Evolutionary conservation across 2,888 invertebrate genomes (phyloP), one percentile per base, ranked within the genome.

Genomic region (Philopedon plagiatum): DNA sequence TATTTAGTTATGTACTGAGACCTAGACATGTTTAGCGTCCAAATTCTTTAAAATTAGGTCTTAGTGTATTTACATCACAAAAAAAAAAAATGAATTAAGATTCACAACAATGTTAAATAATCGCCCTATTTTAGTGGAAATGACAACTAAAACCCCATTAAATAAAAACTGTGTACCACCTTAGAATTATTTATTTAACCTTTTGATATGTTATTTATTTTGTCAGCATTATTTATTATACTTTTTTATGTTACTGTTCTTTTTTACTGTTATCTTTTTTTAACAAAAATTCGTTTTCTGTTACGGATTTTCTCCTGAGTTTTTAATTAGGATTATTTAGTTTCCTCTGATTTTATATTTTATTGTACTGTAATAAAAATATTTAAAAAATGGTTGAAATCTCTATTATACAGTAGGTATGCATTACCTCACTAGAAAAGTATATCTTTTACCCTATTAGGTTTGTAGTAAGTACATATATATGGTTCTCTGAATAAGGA

Each of bases 21-120:
- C 32, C 32, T 46, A 49, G 44, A 49, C 18, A 62, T 11, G 32
- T 34, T 21, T 62, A 62, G 62, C 46, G 46, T 49, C 44, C 32
- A 46, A 8, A 32, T 62, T 19, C 19, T 15, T 46, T 41, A 62
- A 46, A 44, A 9, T 46, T 62, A 62, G 44, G 23, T 29, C 11
- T 39, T 57, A 57, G 57, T 57, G 34, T 54, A 54, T 54, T 29
- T 29, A 54, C 51, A 15, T 54, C 51, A 54, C 51, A 54, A 54
- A 54, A 29, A 54, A 54, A 54, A 29, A 54, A 46, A 21, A 44
- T 18, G 19, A 19, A 26, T 23, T 54, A 54, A 54, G 51, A 9
- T 54, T 54, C 51, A 54, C 51, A 18, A 13, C 7, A 54, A 29
- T 54, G 18, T 54, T 29, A 7, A 54, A 26, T 49, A 49, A 13